These are phyloP conservation scores for Smittia sp. DNA, from an alignment of 2,888 invertebrate genomes.

Conservation along the genomic window DNA sequence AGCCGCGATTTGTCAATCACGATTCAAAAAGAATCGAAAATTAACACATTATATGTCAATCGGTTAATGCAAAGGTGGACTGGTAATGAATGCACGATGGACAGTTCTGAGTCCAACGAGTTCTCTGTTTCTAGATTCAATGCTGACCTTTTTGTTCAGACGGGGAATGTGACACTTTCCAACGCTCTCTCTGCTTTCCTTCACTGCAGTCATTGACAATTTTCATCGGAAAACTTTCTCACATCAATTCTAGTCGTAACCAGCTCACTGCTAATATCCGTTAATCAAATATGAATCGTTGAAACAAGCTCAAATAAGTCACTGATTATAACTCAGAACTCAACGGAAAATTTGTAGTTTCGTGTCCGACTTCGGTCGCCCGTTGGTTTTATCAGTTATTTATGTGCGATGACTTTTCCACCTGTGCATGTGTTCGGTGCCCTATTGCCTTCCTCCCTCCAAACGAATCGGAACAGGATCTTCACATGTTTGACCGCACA, in stretches of 20 bases:
- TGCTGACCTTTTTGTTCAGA: no score
- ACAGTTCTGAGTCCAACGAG: background rate
- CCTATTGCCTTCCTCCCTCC: constrained; percentile 19
- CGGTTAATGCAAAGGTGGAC: background rate
- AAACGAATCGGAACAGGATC: constrained; percentile 38
- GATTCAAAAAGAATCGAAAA: constrained; percentile 1
- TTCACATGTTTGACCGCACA: constrained; percentile 40
- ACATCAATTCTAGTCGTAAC: no score
- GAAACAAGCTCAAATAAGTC: background rate
- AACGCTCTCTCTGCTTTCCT: no score
- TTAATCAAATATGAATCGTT: constrained; percentile 8
- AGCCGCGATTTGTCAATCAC: constrained; percentile 39
- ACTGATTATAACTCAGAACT: constrained; percentile 19
- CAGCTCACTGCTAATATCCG: no score
- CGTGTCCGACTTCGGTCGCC: background rate
- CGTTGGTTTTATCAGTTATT: constrained; percentile 37
- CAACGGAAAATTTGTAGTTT: constrained; percentile 4
- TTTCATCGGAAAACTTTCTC: no score
- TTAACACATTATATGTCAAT: constrained; percentile 40
- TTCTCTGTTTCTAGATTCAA: no score
- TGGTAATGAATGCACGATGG: background rate
- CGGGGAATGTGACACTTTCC: no score
- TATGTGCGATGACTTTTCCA: constrained; percentile 36
- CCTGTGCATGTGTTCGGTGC: constrained; percentile 33
- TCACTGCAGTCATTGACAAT: no score